Percentiles rank a stretch among this genome's conserved stretches.
Evolutionary conservation across 2,113 vertebrate species (phyloP).

Genomic region (Leiothrix lutea): DNA sequence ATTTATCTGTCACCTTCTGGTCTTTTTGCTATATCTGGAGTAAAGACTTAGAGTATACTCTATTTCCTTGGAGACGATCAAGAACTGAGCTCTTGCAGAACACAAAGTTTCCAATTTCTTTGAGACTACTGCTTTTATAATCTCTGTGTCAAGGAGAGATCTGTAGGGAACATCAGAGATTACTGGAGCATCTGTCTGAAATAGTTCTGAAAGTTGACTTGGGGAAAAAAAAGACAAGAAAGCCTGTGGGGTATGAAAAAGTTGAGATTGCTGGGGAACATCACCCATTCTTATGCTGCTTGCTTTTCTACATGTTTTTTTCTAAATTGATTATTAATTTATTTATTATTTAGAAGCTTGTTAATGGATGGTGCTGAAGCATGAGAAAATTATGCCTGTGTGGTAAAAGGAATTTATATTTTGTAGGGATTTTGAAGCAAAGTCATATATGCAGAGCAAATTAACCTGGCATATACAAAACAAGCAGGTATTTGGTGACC

Average conservation of each 20-base stretch:
- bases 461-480: background rate
- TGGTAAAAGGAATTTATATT: background rate
- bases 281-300: background rate
- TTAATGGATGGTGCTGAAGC: background rate
- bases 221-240: background rate
- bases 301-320: background rate
- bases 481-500: background rate
- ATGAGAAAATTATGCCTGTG: background rate
- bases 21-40: background rate
- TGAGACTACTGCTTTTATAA: background rate
- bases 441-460: background rate
- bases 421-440: background rate
- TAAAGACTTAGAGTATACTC: background rate
- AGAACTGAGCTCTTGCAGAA: background rate
- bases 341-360: background rate
- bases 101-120: background rate
- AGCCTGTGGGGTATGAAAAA: background rate
- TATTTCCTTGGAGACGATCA: background rate
- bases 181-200: background rate
- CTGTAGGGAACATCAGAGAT: conserved; percentile 1
- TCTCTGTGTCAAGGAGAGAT: background rate
- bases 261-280: background rate
- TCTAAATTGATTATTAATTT: background rate
- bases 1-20: background rate
- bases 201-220: background rate